Percentiles rank a stretch among this genome's conserved stretches.
These are phyloP conservation scores for Drosophila sp. DNA, from an alignment of 1,140 invertebrate genomes.

Conservation along the genomic window DNA sequence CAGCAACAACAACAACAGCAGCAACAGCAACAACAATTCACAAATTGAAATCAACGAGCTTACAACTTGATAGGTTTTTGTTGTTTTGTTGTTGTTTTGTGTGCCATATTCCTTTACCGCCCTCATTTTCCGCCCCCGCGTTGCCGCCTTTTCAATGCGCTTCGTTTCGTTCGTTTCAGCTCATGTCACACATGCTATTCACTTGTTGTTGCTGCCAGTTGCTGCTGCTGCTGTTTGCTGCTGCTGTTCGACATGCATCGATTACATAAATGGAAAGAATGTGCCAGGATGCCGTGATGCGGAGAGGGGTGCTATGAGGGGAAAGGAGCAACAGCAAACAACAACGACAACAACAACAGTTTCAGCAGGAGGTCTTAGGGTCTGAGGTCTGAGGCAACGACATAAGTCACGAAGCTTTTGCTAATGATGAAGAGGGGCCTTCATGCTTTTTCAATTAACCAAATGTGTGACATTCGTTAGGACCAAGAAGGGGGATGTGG, in stretches of 20 bases:
- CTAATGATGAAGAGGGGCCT: constrained; percentile 72
- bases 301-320: background rate
- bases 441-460: constrained; percentile 79
- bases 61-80: constrained; percentile 74
- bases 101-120: constrained; percentile 33
- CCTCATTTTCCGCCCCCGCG: background rate
- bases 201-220: constrained; percentile 59
- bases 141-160: background rate
- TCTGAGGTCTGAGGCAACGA: constrained; percentile 30
- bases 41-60: constrained; percentile 80
- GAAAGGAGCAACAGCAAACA: background rate
- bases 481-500: constrained; percentile 7
- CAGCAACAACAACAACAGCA: constrained; percentile 20
- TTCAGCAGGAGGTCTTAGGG: constrained; percentile 22
- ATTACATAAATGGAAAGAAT: constrained; percentile 65
- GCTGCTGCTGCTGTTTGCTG: constrained; percentile 9
- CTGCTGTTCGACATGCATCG: constrained; percentile 79
- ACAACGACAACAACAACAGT: constrained; percentile 1
- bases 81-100: constrained; percentile 34
- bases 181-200: constrained; percentile 56
- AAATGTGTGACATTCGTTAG: constrained; percentile 60
- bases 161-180: constrained; percentile 56
- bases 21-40: constrained; percentile 53
- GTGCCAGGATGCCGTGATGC: constrained; percentile 2
- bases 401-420: constrained; percentile 76